Base-by-base conservation (phyloP, 2,113 vertebrate species). In the Raja brachyura region DNA sequence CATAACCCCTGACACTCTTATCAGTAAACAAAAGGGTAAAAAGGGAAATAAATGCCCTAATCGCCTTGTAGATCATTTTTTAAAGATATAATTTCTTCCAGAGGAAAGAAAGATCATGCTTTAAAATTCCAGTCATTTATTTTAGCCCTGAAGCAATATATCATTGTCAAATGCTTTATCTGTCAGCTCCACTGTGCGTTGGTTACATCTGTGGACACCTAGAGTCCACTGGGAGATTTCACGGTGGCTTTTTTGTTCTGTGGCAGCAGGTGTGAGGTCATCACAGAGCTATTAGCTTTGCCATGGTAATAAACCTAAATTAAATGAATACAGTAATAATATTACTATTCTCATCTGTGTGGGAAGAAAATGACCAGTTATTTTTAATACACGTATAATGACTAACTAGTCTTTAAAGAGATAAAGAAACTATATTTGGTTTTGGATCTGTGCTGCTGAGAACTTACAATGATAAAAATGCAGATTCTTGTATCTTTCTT, bases 211-310 rank as follows among this genome's bases (percentile, higher is more conserved):
- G 66, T 93, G 95, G 96, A 97, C 96, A 97, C 95, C 94, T 94
- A 93, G 93, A 94, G 94, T 93, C 94, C 95, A 96, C 94, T 94
- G 95, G 96, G 95, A 96, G 94, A 96, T 96, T 97, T 97, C 95
- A 95, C 76, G 93, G 94, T 95, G 95, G 94, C 93, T 94, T 94
- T 48, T 95, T 83, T 5, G 90, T 93, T 54, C 31, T 94, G 94
- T 94, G 95, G 94, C 93, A 95, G 96, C 96, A 96, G 95, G 94
- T 96, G 95, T 95, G 95, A 96, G 96, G 95, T 96, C 96, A 96
- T 96, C 96, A 96, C 95, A 96, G 94, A 96, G 97, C 96, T 96
- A 96, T 97, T 97, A 97, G 95, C 96, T 96, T 94, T 94, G 94
- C 94, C 93, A 93, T 94, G 95, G 95, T 94, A 96, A 96, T 96